Evolutionary conservation across 2,113 vertebrate genomes (phyloP).

Genomic region (Callaeas wilsoni): DNA sequence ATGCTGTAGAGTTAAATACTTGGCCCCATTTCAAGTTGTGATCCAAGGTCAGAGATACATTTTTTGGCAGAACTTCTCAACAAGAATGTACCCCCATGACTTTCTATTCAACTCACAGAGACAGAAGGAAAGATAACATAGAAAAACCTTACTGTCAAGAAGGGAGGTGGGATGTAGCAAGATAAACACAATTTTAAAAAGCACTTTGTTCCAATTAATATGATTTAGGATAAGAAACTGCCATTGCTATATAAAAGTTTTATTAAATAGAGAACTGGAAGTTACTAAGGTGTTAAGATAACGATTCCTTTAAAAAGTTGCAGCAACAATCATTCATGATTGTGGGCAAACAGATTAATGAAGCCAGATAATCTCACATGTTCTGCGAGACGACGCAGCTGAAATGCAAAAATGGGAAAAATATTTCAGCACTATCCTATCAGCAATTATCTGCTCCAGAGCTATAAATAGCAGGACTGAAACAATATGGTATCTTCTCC

Average conservation of each 20-base stretch:
- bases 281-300: constrained; percentile 64
- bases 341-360: constrained; percentile 58
- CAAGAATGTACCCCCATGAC: constrained; percentile 62
- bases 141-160: constrained; percentile 56
- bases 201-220: constrained; percentile 65
- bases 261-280: constrained; percentile 56
- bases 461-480: constrained; percentile 3
- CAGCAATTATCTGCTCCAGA: constrained; percentile 22
- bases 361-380: constrained; percentile 43
- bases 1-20: constrained; percentile 66
- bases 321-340: constrained; percentile 30
- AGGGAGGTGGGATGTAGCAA: constrained; percentile 59
- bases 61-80: constrained; percentile 77
- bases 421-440: not conserved
- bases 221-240: constrained; percentile 68
- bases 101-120: constrained; percentile 68
- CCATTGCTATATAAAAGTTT: not conserved
- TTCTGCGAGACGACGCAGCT: not conserved
- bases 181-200: constrained; percentile 64
- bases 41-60: constrained; percentile 80
- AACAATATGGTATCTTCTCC: constrained; percentile 27
- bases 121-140: constrained; percentile 68
- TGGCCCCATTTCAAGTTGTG: constrained; percentile 69
- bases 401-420: constrained; percentile 32
- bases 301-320: constrained; percentile 59